Conservation (phyloP, 2,888 invertebrate genomes). For the Ormia ochracea region DNA sequence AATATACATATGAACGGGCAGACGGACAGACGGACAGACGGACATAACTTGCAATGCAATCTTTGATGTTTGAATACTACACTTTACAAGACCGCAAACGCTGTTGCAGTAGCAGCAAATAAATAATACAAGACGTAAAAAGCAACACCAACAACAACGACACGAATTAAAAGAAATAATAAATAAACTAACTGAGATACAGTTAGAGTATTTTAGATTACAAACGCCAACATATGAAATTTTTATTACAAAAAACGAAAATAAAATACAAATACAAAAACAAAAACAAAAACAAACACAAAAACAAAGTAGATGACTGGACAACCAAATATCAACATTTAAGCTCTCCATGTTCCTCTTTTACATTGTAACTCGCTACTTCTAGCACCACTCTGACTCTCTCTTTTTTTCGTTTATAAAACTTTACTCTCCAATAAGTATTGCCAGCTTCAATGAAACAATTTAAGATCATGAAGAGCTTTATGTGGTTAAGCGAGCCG, state of each 20-base stretch:
- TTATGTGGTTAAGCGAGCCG: too few species aligned
- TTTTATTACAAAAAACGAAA: constrained; percentile 41
- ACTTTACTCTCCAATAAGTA: not conserved
- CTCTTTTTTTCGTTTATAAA: not conserved
- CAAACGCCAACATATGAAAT: constrained; percentile 41
- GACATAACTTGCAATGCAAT: not conserved
- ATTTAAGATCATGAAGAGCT: too few species aligned
- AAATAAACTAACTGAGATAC: constrained; percentile 52
- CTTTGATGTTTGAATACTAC: not conserved
- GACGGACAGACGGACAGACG: not conserved
- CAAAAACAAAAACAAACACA: too few species aligned
- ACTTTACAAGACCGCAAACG: constrained; percentile 8
- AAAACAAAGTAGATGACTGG: constrained; percentile 9
- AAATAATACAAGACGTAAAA: constrained; percentile 6
- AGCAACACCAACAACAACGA: not conserved
- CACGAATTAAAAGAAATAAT: constrained; percentile 23
- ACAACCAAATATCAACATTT: constrained; percentile 11
- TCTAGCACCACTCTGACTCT: not conserved
- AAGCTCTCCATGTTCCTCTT: constrained; percentile 1
- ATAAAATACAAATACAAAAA: too few species aligned
- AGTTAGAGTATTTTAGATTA: constrained; percentile 50
- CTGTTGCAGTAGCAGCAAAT: constrained; percentile 51
- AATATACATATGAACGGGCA: not conserved
- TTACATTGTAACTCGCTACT: not conserved
- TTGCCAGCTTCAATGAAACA: not conserved